phyloP scores from a whole-genome alignment of 2,888 invertebrate species.

The Eupithecia centaureata region DNA sequence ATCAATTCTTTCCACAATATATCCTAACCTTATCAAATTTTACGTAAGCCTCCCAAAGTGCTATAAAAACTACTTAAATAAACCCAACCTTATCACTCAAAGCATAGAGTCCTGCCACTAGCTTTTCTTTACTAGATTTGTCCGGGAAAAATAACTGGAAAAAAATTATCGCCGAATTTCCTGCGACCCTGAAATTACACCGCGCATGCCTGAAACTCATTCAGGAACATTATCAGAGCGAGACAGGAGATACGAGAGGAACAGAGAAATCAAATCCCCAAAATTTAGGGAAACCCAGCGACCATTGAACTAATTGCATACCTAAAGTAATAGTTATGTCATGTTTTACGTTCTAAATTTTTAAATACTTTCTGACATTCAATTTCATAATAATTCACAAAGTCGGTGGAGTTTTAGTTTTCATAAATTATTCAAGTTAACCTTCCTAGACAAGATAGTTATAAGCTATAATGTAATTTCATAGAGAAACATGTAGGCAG shows the following conservation, averaged over 20 bases:
- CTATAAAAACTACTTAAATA: constrained; percentile 1
- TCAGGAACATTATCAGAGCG: constrained; percentile 65
- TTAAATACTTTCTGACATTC: too few relatives aligned
- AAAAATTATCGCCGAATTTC: constrained; percentile 45
- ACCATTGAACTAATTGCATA: constrained; percentile 43
- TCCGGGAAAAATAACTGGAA: constrained; percentile 40
- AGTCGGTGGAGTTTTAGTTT: neutral
- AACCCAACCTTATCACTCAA: constrained; percentile 27
- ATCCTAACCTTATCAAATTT: constrained; percentile 15
- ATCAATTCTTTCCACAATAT: constrained; percentile 16
- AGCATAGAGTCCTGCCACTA: constrained; percentile 22
- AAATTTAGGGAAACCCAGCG: constrained; percentile 63
- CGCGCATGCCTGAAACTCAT: constrained; percentile 76
- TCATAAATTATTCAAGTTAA: neutral
- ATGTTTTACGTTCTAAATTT: constrained; percentile 15
- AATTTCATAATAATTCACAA: neutral
- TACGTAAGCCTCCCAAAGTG: constrained; percentile 24
- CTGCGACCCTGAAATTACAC: constrained; percentile 44
- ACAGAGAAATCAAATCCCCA: constrained; percentile 56
- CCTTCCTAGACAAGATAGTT: neutral
- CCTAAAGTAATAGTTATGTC: constrained; percentile 37
- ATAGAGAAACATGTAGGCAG: constrained; percentile 14
- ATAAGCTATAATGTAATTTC: neutral
- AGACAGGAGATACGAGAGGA: constrained; percentile 50
- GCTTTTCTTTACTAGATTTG: constrained; percentile 33